These are phyloP conservation scores for Sialis lutaria DNA, from an alignment of 2,888 invertebrate species.

Conservation along the genomic window DNA sequence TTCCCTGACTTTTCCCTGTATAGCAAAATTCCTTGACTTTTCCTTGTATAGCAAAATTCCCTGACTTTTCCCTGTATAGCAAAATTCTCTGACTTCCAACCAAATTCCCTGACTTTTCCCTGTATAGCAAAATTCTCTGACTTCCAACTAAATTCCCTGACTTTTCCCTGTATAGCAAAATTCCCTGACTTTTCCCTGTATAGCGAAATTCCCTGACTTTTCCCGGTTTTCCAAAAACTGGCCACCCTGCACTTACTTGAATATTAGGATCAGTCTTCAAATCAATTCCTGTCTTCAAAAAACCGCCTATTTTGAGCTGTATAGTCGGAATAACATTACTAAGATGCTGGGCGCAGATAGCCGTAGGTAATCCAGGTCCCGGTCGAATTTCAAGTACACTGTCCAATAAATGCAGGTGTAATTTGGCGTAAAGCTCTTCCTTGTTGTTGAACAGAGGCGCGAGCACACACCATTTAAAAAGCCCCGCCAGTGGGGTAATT, in stretches of 20 bases:
- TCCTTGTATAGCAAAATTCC: too few relatives aligned
- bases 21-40: too few relatives aligned
- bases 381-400: constrained; percentile 38
- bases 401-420: constrained; percentile 49
- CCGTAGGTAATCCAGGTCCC: constrained; percentile 33
- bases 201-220: too few relatives aligned
- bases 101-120: too few relatives aligned
- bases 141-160: too few relatives aligned
- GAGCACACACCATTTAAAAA: constrained; percentile 60
- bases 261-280: constrained; percentile 1
- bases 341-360: constrained; percentile 45
- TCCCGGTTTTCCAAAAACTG: too few relatives aligned
- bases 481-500: constrained; percentile 61
- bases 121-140: too few relatives aligned
- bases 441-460: constrained; percentile 35
- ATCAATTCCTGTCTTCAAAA: background rate
- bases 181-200: too few relatives aligned
- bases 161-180: too few relatives aligned
- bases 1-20: too few relatives aligned
- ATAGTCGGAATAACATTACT: constrained; percentile 30
- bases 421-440: constrained; percentile 36
- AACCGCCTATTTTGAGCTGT: constrained; percentile 16
- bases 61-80: too few relatives aligned
- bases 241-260: constrained; percentile 2
- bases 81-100: too few relatives aligned